Base-by-base conservation (phyloP, 2,888 invertebrate genomes). In the Hermaeophaga mercurialis region DNA sequence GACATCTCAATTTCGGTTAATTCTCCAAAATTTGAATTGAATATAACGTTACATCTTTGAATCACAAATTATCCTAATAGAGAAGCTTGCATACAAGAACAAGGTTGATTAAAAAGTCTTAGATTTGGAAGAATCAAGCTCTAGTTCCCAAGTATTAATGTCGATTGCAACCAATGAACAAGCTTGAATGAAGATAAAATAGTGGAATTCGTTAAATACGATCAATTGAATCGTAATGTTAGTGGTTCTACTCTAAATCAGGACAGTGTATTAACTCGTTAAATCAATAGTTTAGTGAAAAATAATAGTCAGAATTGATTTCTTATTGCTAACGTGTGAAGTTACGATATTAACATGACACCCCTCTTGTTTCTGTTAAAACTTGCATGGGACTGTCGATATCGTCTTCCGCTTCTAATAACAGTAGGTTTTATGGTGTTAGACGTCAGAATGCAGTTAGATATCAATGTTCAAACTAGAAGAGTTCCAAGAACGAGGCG, bases 301-400 rank as follows among this genome's bases (percentile, higher is more conserved):
- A n/a, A n/a, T n/a, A n/a, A n/a, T n/a, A n/a, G n/a, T n/a, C n/a
- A n/a, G n/a, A n/a, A n/a, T n/a, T n/a, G n/a, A n/a, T n/a, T n/a
- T n/a, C n/a, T n/a, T n/a, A n/a, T n/a, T n/a, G n/a, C n/a, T n/a
- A n/a, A n/a, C n/a, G n/a, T n/a, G n/a, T n/a, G 18, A 49, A 49
- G 26, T 44, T 24, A 41, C 38, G n/a, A 36, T 11, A 11, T 36
- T 43, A 26, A 38, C 4, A 68, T 66, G 59, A 61, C 56, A 28
- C 69, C 75, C 6, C 78, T 89, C 58, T 73, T 88, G 48, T 89
- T 89, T 72, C 80, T 90, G 63, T 80, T 89, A 28, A 83, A 85
- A 62, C 78, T 90, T 64, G 89, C 88, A 1, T 90, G 88, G 88
- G 83, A 85, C 61, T 85, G 85, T 41, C 81, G 87, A 33, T 79